These are phyloP conservation scores for Brachionichthys hirsutus DNA, from an alignment of 2,113 vertebrate genomes.

Conservation along the genomic window DNA sequence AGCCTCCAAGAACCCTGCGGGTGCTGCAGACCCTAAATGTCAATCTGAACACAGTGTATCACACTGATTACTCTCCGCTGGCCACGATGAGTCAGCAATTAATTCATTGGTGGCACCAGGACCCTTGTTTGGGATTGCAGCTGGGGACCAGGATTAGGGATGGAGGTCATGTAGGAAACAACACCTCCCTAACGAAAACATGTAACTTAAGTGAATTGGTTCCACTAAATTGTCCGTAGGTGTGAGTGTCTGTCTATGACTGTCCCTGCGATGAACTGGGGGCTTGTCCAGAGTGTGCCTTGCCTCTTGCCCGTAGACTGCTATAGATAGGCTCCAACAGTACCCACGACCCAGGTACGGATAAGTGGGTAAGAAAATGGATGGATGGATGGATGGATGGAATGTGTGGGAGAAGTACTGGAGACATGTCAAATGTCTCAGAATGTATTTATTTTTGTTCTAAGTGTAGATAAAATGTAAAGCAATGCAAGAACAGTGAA, in stretches of 20 bases:
- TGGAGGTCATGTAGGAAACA: conserved; percentile 56
- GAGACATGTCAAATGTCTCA: conserved; percentile 41
- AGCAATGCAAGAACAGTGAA: background rate
- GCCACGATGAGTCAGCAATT: conserved; percentile 75
- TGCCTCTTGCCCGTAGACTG: too few species aligned
- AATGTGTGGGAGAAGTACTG: too few species aligned
- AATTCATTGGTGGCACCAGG: conserved; percentile 59
- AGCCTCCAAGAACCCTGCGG: conserved; percentile 1
- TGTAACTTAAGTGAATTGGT: too few species aligned
- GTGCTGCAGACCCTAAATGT: conserved; percentile 57
- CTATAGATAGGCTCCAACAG: too few species aligned
- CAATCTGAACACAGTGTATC: conserved; percentile 57
- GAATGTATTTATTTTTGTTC: conserved; percentile 9
- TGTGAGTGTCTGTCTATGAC: too few species aligned
- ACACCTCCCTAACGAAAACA: conserved; percentile 60
- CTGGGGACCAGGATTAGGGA: conserved; percentile 52
- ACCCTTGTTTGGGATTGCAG: conserved; percentile 42
- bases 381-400: too few species aligned
- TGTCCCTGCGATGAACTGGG: too few species aligned
- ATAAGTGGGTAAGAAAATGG: too few species aligned
- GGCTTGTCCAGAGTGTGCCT: too few species aligned
- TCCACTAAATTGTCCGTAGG: too few species aligned
- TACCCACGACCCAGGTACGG: too few species aligned
- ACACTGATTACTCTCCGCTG: conserved; percentile 63
- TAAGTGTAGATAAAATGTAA: too few species aligned